Base-by-base conservation (phyloP, 2,113 vertebrate species). In the Condylura cristata region DNA sequence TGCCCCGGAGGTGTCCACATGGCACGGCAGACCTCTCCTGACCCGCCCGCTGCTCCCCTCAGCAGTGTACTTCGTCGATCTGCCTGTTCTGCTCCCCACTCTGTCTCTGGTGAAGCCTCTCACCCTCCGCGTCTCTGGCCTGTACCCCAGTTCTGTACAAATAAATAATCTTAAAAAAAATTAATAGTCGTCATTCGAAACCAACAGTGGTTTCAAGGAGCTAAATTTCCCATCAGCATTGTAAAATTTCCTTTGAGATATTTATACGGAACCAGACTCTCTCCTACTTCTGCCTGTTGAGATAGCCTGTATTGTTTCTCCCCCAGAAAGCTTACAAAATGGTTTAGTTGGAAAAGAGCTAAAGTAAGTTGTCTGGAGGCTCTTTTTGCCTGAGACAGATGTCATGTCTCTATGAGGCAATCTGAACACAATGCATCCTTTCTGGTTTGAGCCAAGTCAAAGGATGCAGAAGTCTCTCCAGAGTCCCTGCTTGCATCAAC, bases 331-430 rank as follows among this genome's bases (percentile, higher is more conserved):
- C 51, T 4, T 58, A 34, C 66, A 88, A 93, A 90, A 92, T 88
- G 89, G 89, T 68, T 90, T 95, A 82, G 86, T 8, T 89, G 92
- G 92, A 90, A 92, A 85, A 71, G 58, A 65, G 74, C 83, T 83
- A 18, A 82, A 86, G 48, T 24, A 74, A 75, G 65, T 91, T 86
- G 79, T 91, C 87, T 20, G 16, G 89, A 91, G 90, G 39, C 58
- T 95, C 44, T 60, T 94, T 81, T 9, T 20, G 32, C 60, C 53
- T 93, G 68, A 89, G 61, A 34, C 87, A 89, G 89, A 86, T 44
- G 63, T 53, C 78, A 30, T 17, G 8, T 88, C 74, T 60, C n/a
- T 56, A 4, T 18, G 68, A 94, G 51, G 81, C 66, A 75, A 79
- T 63, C 78, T 75, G 26, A 70, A 91, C 32, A 95, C 90, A 90